Evolutionary conservation across 2,797 vertebrate species (phyloP), one percentile per base, ranked within the genome.

Genomic region (Centroberyx gerrardi): DNA sequence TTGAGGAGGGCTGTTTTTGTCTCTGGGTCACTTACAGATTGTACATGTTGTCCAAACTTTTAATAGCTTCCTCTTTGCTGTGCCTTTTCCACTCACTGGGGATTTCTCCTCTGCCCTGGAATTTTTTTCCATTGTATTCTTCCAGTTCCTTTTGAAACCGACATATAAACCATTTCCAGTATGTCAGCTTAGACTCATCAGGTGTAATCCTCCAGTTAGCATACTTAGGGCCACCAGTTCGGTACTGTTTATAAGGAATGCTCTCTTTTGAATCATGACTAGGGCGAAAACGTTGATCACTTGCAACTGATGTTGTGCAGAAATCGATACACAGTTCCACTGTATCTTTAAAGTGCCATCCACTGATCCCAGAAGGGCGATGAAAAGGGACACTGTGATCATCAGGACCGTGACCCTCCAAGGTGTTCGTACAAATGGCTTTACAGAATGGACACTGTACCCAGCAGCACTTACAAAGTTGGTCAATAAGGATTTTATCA

Each of bases 391-490:
- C 86, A 2, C 14, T 84, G 72, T 94, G 89, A 1, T 90, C 54
- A 0, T 80, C 81, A 33, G 66, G 53, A 12, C 29, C 27, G 76
- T 93, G 91, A 8, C 81, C 44, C n/a, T 80, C 3, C 0, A 88
- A 0, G 0, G 90, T 90, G 85, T 91, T 92, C 53, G 80, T 87
- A 42, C 91, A 92, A 71, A 92, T 68, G 27, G 84, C 88, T 12
- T 0, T 0, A 58, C 92, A 94, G 86, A 93, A 92, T 0, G 91
- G 92, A 69, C 92, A 94, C 5, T 2, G 68, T 27, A 63, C 82
- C 93, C 93, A 94, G 82, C 91, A 93, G 67, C 91, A 89, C 0
- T 63, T n/a, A 44, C 89, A 91, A 66, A 94, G 81, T 9, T 92
- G 91, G 17, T 91, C 75, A 0, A 91, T 91, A 42, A 93, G 81